Percentiles rank a stretch among this genome's conserved stretches.
phyloP scores from a whole-genome alignment of 2,113 vertebrate species.

The Dryoscopus gambensis region DNA sequence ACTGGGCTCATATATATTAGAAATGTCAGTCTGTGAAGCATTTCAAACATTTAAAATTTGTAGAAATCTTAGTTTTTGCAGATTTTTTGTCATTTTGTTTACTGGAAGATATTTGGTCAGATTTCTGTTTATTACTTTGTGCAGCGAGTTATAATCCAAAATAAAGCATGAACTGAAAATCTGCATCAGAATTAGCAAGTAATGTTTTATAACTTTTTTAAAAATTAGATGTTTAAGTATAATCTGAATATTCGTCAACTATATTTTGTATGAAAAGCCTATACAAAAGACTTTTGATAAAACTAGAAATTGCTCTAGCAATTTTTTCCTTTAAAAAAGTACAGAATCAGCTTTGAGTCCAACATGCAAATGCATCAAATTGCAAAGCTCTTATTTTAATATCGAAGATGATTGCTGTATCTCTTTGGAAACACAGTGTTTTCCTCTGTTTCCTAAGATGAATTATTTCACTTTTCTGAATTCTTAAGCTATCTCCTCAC shows the following conservation, averaged over 20 bases:
- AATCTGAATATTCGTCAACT: neutral
- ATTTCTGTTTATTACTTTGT: neutral
- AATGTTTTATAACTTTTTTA: accelerated
- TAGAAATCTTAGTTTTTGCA: neutral
- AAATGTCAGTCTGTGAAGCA: neutral
- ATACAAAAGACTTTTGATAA: neutral
- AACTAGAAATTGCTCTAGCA: neutral
- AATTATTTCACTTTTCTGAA: neutral
- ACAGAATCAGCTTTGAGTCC: neutral
- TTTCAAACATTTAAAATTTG: neutral
- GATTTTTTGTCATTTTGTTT: neutral
- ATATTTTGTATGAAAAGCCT: neutral
- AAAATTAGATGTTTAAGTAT: neutral
- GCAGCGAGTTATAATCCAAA: neutral
- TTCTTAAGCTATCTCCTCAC: neutral
- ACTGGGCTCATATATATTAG: neutral
- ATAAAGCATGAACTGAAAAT: neutral
- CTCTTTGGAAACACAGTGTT: neutral
- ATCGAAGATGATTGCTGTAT: neutral
- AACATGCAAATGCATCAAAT: neutral
- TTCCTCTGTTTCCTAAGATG: neutral
- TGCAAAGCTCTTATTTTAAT: neutral
- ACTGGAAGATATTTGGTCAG: neutral
- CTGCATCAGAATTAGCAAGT: neutral
- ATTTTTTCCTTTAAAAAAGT: neutral